These are phyloP conservation scores for Steinernema hermaphroditum DNA, from an alignment of 2,888 invertebrate genomes.

Conservation along the genomic window DNA sequence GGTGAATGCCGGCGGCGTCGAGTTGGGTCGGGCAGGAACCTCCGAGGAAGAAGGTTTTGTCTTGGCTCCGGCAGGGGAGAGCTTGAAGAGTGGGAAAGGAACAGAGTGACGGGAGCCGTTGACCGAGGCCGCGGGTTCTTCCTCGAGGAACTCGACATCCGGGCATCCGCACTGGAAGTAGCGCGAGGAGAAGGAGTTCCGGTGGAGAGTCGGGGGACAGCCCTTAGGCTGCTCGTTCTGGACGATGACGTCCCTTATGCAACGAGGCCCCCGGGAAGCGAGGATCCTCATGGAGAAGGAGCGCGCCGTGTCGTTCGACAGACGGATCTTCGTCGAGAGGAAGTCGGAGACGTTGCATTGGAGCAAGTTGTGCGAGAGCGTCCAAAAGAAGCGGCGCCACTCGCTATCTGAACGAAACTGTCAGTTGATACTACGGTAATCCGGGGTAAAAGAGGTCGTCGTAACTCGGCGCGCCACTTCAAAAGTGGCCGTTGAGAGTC, in stretches of 20 bases:
- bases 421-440: not conserved
- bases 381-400: conserved; percentile 57
- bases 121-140: conserved; percentile 30
- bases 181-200: conserved; percentile 51
- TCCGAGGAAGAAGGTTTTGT: not conserved
- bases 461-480: conserved; percentile 27
- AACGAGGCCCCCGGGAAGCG: conserved; percentile 47
- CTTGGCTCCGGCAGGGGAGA: not conserved
- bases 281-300: conserved; percentile 53
- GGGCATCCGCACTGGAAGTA: conserved; percentile 56
- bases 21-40: not conserved
- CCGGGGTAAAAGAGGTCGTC: too few species aligned
- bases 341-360: conserved; percentile 45
- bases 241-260: conserved; percentile 51
- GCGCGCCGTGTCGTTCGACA: conserved; percentile 40
- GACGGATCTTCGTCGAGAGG: conserved; percentile 31
- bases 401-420: conserved; percentile 32
- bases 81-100: conserved; percentile 32
- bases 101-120: conserved; percentile 11
- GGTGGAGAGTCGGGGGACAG: conserved; percentile 54
- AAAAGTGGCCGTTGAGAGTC: conserved; percentile 17
- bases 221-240: conserved; percentile 52
- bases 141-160: conserved; percentile 23
- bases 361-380: conserved; percentile 45
- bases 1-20: conserved; percentile 15